phyloP scores from a whole-genome alignment of 2,797 vertebrate species.

The Spheniscus humboldti region DNA sequence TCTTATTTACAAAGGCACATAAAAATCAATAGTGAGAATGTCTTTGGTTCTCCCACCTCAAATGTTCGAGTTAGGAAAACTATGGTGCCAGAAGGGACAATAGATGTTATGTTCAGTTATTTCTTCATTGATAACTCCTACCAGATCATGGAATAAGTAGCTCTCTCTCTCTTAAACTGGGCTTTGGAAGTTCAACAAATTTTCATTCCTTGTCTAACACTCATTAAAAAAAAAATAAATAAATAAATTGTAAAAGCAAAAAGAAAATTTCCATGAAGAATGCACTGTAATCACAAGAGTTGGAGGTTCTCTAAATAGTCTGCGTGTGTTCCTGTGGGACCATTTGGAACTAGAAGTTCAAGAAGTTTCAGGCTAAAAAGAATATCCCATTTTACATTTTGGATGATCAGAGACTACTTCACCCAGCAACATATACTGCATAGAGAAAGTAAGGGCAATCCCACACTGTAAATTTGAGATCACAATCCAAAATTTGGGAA shows the following conservation, averaged over 20 bases:
- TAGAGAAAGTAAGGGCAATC: neutral
- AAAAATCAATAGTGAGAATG: neutral
- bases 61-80: neutral
- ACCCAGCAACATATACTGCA: neutral
- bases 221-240: neutral
- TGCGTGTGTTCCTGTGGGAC: rapidly evolving
- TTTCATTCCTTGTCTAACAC: neutral
- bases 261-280: neutral
- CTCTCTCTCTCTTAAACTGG: neutral
- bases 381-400: neutral
- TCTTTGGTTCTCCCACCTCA: neutral
- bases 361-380: neutral
- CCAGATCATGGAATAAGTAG: neutral
- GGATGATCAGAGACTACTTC: neutral
- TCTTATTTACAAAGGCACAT: neutral
- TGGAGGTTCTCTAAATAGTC: neutral
- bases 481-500: neutral
- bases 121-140: neutral
- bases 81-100: neutral
- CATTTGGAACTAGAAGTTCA: neutral
- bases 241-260: neutral
- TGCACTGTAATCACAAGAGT: neutral
- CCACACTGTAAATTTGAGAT: neutral
- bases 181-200: neutral
- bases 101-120: neutral